Conservation (phyloP, 2,888 invertebrate genomes). For the Neoitamus cyanurus region DNA sequence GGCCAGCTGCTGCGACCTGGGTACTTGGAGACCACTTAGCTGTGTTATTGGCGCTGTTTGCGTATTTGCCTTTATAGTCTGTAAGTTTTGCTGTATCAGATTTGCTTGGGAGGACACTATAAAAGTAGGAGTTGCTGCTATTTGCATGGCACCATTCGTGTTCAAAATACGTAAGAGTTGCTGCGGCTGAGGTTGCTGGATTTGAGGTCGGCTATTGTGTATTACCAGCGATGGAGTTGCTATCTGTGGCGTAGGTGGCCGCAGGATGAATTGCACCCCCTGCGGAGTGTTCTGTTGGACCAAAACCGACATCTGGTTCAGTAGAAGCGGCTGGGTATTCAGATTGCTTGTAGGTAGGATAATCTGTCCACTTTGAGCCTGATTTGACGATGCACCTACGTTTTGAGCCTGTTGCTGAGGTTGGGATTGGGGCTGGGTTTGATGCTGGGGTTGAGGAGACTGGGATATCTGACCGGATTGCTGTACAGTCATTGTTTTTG, state of each 20-base stretch:
- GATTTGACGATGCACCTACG: constrained; percentile 24
- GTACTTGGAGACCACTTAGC: constrained; percentile 63
- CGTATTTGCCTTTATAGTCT: constrained; percentile 63
- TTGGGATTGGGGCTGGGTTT: constrained; percentile 47
- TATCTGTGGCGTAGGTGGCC: constrained; percentile 72
- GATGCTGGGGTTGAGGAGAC: constrained; percentile 58
- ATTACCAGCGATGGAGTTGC: constrained; percentile 66
- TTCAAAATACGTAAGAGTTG: constrained; percentile 73
- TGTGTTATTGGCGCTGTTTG: constrained; percentile 60
- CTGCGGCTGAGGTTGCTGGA: constrained; percentile 66
- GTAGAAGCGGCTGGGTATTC: constrained; percentile 62
- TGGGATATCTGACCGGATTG: constrained; percentile 61
- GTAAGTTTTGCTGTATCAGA: constrained; percentile 66
- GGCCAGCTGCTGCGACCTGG: constrained; percentile 65
- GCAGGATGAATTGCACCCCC: constrained; percentile 77
- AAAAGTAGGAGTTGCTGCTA: constrained; percentile 69
- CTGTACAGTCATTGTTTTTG: constrained; percentile 52
- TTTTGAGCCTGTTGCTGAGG: constrained; percentile 56
- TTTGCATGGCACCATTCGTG: constrained; percentile 71
- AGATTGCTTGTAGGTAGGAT: constrained; percentile 61
- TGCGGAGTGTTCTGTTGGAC: constrained; percentile 74
- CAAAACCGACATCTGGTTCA: constrained; percentile 70
- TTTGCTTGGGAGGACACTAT: constrained; percentile 67
- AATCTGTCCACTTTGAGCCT: constrained; percentile 60
- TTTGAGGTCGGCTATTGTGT: constrained; percentile 62